A percentile compares a stretch with the other conserved stretches of the same genome.
Conservation (phyloP, 2,888 invertebrate genomes). For the Aspidiotus destructor region DNA sequence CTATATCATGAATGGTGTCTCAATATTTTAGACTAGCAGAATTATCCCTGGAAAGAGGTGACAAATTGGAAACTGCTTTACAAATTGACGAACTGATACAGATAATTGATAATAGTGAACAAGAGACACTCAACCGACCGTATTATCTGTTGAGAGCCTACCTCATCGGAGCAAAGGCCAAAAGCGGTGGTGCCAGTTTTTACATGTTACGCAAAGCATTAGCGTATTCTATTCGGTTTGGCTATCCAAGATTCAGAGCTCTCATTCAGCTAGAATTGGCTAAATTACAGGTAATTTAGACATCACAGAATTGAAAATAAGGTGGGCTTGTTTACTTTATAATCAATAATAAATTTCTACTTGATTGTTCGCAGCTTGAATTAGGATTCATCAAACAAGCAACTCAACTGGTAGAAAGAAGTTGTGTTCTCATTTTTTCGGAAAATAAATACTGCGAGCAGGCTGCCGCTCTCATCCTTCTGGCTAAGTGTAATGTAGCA, state of each 20-base stretch:
- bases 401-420: constrained; percentile 19
- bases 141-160: constrained; percentile 28
- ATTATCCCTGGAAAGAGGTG: constrained; percentile 34
- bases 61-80: constrained; percentile 31
- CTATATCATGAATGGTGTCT: background rate
- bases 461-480: constrained; percentile 14
- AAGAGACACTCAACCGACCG: constrained; percentile 57
- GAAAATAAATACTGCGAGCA: constrained; percentile 23
- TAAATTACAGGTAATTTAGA: constrained; percentile 15
- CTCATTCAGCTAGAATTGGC: constrained; percentile 25
- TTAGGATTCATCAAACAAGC: constrained; percentile 22
- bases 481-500: constrained; percentile 25
- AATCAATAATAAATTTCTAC: too few species aligned
- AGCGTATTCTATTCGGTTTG: constrained; percentile 24
- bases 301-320: background rate
- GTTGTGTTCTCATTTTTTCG: constrained; percentile 23
- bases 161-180: constrained; percentile 33
- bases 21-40: constrained; percentile 31
- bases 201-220: constrained; percentile 48
- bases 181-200: constrained; percentile 31
- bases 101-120: constrained; percentile 38
- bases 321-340: too few species aligned
- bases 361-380: constrained; percentile 15
- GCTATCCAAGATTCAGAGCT: constrained; percentile 21
- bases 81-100: constrained; percentile 31